phyloP scores from a whole-genome alignment of 1,140 invertebrate genomes.

The Bombus confusus region DNA sequence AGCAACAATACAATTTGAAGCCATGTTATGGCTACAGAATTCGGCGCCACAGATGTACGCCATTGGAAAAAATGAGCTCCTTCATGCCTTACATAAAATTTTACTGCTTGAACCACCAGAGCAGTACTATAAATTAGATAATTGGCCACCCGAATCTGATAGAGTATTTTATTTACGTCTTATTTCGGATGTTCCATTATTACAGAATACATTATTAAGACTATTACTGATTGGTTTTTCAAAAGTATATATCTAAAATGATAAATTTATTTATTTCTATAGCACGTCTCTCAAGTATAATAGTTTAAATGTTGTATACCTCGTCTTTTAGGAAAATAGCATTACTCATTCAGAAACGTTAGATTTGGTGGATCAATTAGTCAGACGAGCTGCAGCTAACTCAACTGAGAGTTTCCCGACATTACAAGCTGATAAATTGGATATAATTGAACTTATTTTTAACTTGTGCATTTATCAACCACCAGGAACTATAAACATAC shows the following conservation, averaged over 20 bases:
- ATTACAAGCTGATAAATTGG: slow-evolving; percentile 90
- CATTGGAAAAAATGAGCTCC: slow-evolving; percentile 88
- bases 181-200: slow-evolving; percentile 93
- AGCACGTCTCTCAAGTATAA: not conserved
- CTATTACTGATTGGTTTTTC: slow-evolving; percentile 92
- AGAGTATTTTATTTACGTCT: slow-evolving; percentile 90
- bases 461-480: slow-evolving; percentile 95
- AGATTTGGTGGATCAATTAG: slow-evolving; percentile 92
- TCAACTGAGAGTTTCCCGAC: slow-evolving; percentile 86
- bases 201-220: slow-evolving; percentile 91
- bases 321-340: slow-evolving; percentile 87
- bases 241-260: slow-evolving; percentile 82
- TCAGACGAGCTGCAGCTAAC: slow-evolving; percentile 91
- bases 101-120: slow-evolving; percentile 93
- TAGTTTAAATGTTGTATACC: not conserved
- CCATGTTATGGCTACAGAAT: slow-evolving; percentile 93
- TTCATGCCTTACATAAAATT: slow-evolving; percentile 92
- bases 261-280: slow-evolving; percentile 11
- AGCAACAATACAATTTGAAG: slow-evolving; percentile 90
- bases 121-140: slow-evolving; percentile 95
- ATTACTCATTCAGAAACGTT: slow-evolving; percentile 91
- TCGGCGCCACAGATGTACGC: slow-evolving; percentile 89
- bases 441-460: slow-evolving; percentile 95
- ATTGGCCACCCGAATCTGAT: slow-evolving; percentile 96
- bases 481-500: slow-evolving; percentile 95